Evolutionary conservation across 2,797 vertebrate species (phyloP).

Genomic region (Pangasius macronema): DNA sequence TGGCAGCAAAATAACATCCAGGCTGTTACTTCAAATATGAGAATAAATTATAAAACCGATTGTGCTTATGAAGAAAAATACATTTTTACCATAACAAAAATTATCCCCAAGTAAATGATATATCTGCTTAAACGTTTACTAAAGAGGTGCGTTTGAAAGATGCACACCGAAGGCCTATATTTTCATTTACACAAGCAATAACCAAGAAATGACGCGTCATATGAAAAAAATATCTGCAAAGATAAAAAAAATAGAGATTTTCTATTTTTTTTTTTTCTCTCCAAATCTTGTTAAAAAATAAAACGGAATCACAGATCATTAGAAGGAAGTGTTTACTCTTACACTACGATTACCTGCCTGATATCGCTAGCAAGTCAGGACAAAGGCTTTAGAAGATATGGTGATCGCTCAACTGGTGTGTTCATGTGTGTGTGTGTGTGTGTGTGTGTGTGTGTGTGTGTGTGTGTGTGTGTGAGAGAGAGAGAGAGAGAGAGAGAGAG

Average conservation of each 20-base stretch:
- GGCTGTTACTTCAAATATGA: neutral
- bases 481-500: too few species aligned
- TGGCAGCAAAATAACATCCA: neutral
- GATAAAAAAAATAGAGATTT: neutral
- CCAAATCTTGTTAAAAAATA: neutral
- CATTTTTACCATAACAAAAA: neutral
- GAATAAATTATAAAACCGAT: neutral
- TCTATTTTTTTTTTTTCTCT: neutral
- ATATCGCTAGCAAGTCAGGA: conserved; percentile 41
- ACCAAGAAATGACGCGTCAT: neutral
- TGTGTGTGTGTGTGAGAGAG: too few species aligned
- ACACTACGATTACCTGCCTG: neutral
- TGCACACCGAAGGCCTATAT: neutral
- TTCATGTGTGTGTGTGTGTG: neutral
- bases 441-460: too few species aligned
- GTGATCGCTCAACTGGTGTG: conserved; percentile 35
- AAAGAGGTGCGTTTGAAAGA: neutral
- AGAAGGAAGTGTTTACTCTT: neutral
- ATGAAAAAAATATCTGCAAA: neutral
- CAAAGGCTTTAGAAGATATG: conserved; percentile 1
- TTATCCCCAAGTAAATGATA: neutral
- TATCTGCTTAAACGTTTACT: neutral
- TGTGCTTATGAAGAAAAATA: neutral
- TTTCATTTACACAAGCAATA: neutral
- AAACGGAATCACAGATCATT: neutral